Base-by-base conservation (phyloP, 2,888 invertebrate genomes). In the Pseudoips prasinana region DNA sequence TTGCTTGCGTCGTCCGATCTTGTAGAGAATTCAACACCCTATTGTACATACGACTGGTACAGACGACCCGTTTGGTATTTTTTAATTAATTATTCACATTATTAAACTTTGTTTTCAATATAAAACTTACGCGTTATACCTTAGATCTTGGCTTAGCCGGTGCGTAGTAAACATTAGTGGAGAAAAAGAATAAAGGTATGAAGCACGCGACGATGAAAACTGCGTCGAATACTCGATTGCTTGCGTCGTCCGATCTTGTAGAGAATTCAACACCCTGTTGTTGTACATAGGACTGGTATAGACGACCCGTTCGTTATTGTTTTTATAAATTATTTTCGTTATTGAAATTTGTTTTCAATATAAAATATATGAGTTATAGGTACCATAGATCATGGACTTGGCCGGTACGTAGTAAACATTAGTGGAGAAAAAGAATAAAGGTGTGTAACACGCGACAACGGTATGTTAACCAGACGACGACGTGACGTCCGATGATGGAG, bases 391-490 rank as follows among this genome's bases (percentile, higher is more conserved):
- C n/a, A n/a, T n/a, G n/a, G n/a, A 64, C 49, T 55, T 43, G 54
- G 54, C 52, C 56, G 49, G 59, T 52, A 59, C 39, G 64, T 63
- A 64, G 68, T 75, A 72, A 77, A 75, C 67, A 64, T 60, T 64
- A 55, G 59, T n/a, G 61, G 46, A 49, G 64, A 68, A 63, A 67
- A 70, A 71, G 74, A 74, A 74, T 61, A 58, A 54, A 46, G 53
- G 46, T 48, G 56, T 45, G 49, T 50, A 43, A 54, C 59, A 62
- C 63, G 59, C 58, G 55, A 54, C 46, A 40, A 42, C 38, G 79
- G 78, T 77, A 83, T 82, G 74, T 73, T 82, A 82, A 83, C 58
- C 82, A 78, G 77, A 54, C 66, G 64, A 70, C 71, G 67, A 66
- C 66, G 37, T 41, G 40, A 42, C 58, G 45, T 39, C 41, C 35